A percentile compares a stretch with the other conserved stretches of the same genome.
phyloP scores from a whole-genome alignment of 2,888 invertebrate species.

The Catocala fraxini region DNA sequence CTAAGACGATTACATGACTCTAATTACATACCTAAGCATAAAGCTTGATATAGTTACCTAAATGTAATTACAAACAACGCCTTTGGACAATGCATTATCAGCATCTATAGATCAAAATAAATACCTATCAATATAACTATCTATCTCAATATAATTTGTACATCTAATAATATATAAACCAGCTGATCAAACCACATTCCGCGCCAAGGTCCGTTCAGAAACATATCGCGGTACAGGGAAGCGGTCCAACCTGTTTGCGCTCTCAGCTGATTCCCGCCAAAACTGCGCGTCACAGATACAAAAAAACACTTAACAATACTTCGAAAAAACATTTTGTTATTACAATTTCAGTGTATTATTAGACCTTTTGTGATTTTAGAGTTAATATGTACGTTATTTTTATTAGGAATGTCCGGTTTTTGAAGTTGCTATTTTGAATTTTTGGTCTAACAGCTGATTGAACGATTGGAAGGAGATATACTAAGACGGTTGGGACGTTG shows the following conservation, averaged over 20 bases:
- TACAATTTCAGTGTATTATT: conserved; percentile 21
- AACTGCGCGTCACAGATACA: conserved; percentile 45
- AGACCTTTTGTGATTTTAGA: conserved; percentile 26
- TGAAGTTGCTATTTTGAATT: too few species aligned
- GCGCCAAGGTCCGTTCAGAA: neutral
- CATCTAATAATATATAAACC: neutral
- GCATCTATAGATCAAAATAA: too few species aligned
- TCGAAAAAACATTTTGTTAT: conserved; percentile 37
- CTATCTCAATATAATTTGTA: too few species aligned
- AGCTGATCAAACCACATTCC: neutral
- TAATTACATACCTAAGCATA: too few species aligned
- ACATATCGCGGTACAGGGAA: conserved; percentile 39
- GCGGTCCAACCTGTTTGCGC: conserved; percentile 45
- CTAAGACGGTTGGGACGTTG: too few species aligned
- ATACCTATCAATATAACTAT: too few species aligned
- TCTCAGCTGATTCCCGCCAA: conserved; percentile 56
- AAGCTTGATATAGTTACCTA: too few species aligned
- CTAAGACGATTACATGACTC: too few species aligned
- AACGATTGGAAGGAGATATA: too few species aligned
- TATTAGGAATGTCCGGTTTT: conserved; percentile 4
- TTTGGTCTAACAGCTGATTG: too few species aligned
- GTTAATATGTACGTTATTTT: conserved; percentile 29
- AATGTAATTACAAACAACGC: too few species aligned
- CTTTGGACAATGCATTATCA: too few species aligned
- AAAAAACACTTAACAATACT: conserved; percentile 39